phyloP scores from a whole-genome alignment of 92 coral and sea anemone species.

The Porites cylindrica region DNA sequence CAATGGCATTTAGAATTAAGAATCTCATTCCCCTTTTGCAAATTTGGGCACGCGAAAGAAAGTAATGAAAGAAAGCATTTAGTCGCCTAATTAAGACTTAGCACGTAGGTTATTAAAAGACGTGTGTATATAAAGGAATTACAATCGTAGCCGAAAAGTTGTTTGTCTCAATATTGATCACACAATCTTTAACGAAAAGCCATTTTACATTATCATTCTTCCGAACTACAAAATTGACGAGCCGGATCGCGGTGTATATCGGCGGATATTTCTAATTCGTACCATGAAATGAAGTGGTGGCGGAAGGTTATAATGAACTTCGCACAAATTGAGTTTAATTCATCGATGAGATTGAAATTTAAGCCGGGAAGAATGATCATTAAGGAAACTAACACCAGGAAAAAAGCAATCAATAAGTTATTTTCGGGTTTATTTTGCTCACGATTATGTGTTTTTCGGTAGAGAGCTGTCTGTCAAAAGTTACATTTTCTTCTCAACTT shows the following conservation, averaged over 20 bases:
- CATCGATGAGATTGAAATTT: constrained; percentile 37
- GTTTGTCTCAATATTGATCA: constrained; percentile 28
- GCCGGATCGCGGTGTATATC: constrained; percentile 26
- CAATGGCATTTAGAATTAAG: not conserved
- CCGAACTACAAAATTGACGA: constrained; percentile 46
- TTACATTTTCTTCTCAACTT: not conserved
- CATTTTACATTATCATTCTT: constrained; percentile 25
- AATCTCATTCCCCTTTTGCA: constrained; percentile 12
- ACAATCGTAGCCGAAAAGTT: constrained; percentile 47
- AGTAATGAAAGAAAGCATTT: constrained; percentile 27
- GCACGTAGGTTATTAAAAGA: constrained; percentile 44
- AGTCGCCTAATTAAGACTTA: constrained; percentile 41
- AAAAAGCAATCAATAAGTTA: constrained; percentile 6
- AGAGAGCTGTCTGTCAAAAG: not conserved
- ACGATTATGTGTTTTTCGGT: not conserved
- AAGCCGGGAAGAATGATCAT: constrained; percentile 44
- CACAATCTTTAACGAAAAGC: constrained; percentile 41
- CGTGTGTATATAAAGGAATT: constrained; percentile 37
- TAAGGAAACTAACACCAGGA: constrained; percentile 38
- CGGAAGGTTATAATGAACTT: constrained; percentile 45
- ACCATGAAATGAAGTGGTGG: constrained; percentile 14
- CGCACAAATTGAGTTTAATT: constrained; percentile 37
- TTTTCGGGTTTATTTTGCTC: not conserved
- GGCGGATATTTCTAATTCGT: constrained; percentile 55
- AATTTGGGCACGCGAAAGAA: constrained; percentile 12